Percentiles rank a stretch among this genome's conserved stretches.
These are phyloP conservation scores for Chesias legatella DNA, from an alignment of 2,888 invertebrate species.

Conservation along the genomic window DNA sequence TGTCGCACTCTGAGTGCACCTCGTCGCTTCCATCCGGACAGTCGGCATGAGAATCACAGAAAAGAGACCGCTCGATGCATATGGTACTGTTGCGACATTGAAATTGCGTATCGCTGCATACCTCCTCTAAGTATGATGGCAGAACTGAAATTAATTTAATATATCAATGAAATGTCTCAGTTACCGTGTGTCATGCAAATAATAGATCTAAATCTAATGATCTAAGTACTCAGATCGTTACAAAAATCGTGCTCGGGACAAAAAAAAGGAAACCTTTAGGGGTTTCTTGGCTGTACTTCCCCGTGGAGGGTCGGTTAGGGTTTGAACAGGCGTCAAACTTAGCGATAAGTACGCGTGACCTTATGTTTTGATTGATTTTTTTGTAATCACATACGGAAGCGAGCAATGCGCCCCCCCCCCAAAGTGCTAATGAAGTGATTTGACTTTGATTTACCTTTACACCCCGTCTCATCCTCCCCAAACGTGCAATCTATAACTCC, in stretches of 20 bases:
- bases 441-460: conserved; percentile 57
- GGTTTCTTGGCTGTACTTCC: too few species aligned
- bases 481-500: conserved; percentile 70
- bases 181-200: too few species aligned
- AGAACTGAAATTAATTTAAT: neutral
- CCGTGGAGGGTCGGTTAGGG: too few species aligned
- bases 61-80: conserved; percentile 48
- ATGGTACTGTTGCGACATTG: conserved; percentile 38
- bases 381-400: too few species aligned
- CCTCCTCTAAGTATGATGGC: conserved; percentile 3
- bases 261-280: too few species aligned
- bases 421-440: neutral
- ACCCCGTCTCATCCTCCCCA: conserved; percentile 80
- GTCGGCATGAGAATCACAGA: conserved; percentile 53
- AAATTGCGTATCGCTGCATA: conserved; percentile 43
- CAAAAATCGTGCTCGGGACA: too few species aligned
- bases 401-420: too few species aligned
- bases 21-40: conserved; percentile 60
- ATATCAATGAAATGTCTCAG: neutral
- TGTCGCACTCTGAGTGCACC: conserved; percentile 37
- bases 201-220: too few species aligned
- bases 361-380: too few species aligned
- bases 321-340: too few species aligned
- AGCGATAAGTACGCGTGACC: too few species aligned
- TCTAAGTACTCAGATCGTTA: too few species aligned